These are phyloP conservation scores for Hydrophis major DNA, from an alignment of 2,797 vertebrate genomes.

Conservation along the genomic window DNA sequence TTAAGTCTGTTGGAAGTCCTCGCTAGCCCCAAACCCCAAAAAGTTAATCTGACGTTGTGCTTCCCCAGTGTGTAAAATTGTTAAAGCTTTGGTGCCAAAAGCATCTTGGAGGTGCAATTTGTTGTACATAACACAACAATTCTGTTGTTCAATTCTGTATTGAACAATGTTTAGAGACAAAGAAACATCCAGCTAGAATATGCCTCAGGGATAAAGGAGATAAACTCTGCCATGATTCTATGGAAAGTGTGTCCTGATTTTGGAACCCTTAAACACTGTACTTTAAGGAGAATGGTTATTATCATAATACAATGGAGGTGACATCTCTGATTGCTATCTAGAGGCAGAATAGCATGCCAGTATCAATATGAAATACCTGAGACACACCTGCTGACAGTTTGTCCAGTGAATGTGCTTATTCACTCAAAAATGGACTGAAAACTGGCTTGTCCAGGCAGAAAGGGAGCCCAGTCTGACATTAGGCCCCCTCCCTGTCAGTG, in stretches of 20 bases:
- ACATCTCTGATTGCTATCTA: neutral
- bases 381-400: neutral
- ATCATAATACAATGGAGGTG: neutral
- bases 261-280: neutral
- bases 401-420: neutral
- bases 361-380: neutral
- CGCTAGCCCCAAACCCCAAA: neutral
- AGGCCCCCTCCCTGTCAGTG: neutral
- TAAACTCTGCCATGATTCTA: neutral
- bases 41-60: neutral
- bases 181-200: neutral
- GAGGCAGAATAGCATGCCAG: neutral
- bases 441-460: neutral
- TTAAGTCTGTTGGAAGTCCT: neutral
- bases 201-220: neutral
- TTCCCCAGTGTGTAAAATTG: neutral
- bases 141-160: neutral
- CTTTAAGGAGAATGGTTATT: neutral
- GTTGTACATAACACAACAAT: neutral
- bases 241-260: neutral
- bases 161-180: neutral
- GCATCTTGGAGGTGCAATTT: neutral
- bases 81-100: neutral
- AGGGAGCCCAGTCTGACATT: neutral
- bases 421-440: neutral